Base-by-base conservation (phyloP, 2,113 vertebrate species). In the Plecotus auritus region DNA sequence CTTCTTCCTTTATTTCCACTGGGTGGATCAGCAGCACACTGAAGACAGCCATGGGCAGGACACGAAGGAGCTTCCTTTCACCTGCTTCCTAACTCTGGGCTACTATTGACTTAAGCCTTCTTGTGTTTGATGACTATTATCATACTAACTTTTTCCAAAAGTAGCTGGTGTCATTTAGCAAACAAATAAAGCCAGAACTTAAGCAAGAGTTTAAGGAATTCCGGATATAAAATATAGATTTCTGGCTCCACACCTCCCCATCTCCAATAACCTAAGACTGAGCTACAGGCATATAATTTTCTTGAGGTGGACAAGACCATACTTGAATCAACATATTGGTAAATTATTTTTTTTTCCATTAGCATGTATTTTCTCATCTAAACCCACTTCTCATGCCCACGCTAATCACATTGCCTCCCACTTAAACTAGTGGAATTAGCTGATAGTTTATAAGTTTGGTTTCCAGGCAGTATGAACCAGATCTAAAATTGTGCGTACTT, bases 301-400 rank as follows among this genome's bases (percentile, higher is more conserved):
- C 26, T 32, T 84, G 28, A 69, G 23, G 4, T 66, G 4, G 5
- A 84, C 4, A 40, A 94, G 18, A 56, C 20, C 28, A 88, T 47
- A 32, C 28, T 40, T 85, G 56, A 76, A 86, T 47, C 32, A 16
- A n/a, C 47, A 82, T 35, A 32, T 69, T 45, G 22, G 8, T 56
- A 20, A 45, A 82, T 76, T 74, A 77, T 64, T 90, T 76, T 66
- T 28, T 49, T 95, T 37, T 59, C 22, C 56, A 56, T 14, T 67
- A 20, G 37, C 6, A 47, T 76, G 73, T 32, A 76, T 76, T 76
- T 47, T 47, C 26, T 49, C 20, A 69, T 45, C 5, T 10, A 69
- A 74, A 7, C n/a, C 18, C 45, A 40, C n/a, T 5, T 87, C 47
- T 40, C 37, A 56, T 23, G 37, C 28, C 18, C 30, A 69, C 67